Conservation (phyloP, 2,797 vertebrate genomes). For the Nannoperca australis region DNA sequence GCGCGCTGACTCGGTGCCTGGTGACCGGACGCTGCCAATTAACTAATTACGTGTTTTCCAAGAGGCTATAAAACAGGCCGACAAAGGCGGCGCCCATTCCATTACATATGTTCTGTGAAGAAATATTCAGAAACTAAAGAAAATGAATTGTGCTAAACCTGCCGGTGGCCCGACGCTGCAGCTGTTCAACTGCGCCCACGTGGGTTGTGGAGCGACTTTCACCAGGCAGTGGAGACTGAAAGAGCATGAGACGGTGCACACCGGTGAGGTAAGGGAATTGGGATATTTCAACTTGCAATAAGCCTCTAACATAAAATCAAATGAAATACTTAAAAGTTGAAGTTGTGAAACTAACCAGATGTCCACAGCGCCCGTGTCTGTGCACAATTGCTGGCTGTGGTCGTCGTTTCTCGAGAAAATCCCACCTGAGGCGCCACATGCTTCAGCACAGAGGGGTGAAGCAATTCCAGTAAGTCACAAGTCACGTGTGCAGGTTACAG, state of each 20-base stretch:
- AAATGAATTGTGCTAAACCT: slow-evolving; percentile 65
- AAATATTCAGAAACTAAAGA: not conserved
- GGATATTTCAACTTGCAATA: rapidly evolving
- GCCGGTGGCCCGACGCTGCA: slow-evolving; percentile 12
- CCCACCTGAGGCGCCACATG: slow-evolving; percentile 80
- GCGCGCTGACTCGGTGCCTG: not conserved
- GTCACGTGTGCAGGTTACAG: rapidly evolving
- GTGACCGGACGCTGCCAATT: slow-evolving; percentile 35
- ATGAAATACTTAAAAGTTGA: not conserved
- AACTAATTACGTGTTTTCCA: slow-evolving; percentile 17
- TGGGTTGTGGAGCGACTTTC: slow-evolving; percentile 79
- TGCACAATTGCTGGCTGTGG: slow-evolving; percentile 73
- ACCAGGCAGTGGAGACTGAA: slow-evolving; percentile 74
- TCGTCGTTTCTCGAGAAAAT: slow-evolving; percentile 72
- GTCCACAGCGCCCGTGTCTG: slow-evolving; percentile 73
- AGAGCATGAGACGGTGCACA: slow-evolving; percentile 81
- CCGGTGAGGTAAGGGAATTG: slow-evolving; percentile 74
- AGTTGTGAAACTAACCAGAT: too few species aligned
- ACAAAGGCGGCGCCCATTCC: not conserved
- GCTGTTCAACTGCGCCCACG: slow-evolving; percentile 70
- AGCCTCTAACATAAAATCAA: too few species aligned
- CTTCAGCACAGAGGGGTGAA: slow-evolving; percentile 71
- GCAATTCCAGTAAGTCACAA: slow-evolving; percentile 68
- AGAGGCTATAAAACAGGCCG: slow-evolving; percentile 53
- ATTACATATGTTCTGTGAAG: rapidly evolving